Conservation (phyloP, 2,888 invertebrate species). For the Priocnemis perturbator region DNA sequence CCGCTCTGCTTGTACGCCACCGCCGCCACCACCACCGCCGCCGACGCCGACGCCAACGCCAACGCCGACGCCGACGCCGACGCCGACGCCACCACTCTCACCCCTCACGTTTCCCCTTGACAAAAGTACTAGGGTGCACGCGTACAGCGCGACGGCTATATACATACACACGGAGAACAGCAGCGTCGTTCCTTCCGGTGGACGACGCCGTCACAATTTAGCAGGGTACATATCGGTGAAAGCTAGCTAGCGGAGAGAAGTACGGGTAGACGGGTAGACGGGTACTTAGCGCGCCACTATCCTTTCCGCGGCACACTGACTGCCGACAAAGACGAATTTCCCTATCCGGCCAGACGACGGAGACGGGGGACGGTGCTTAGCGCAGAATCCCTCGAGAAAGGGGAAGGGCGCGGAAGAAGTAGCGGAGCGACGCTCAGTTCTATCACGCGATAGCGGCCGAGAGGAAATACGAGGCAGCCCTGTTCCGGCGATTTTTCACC, state of each 20-base stretch:
- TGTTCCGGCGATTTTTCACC: no score
- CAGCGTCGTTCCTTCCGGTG: slow-evolving; percentile 46
- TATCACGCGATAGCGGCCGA: no score
- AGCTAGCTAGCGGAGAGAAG: slow-evolving; percentile 31
- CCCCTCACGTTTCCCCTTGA: slow-evolving; percentile 16
- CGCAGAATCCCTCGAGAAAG: slow-evolving; percentile 1
- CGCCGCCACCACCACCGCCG: slow-evolving; percentile 17
- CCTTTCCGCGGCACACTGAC: no score
- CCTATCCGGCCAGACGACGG: no score
- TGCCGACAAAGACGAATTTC: no score
- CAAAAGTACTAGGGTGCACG: slow-evolving; percentile 22
- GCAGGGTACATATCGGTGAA: slow-evolving; percentile 44
- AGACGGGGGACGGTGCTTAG: no score
- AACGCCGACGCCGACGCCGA: slow-evolving; percentile 24
- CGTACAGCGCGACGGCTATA: not conserved
- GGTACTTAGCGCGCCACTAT: slow-evolving; percentile 5
- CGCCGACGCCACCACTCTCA: slow-evolving; percentile 25
- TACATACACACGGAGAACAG: slow-evolving; percentile 1
- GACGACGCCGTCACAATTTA: slow-evolving; percentile 50
- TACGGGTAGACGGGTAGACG: not conserved
- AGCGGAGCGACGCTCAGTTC: not conserved
- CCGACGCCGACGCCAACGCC: slow-evolving; percentile 28
- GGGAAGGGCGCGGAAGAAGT: slow-evolving; percentile 19
- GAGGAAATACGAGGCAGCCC: no score
- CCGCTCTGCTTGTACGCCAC: slow-evolving; percentile 25